These are phyloP conservation scores for Muntiacus muntjak DNA, from an alignment of 2,113 vertebrate species.

Conservation along the genomic window DNA sequence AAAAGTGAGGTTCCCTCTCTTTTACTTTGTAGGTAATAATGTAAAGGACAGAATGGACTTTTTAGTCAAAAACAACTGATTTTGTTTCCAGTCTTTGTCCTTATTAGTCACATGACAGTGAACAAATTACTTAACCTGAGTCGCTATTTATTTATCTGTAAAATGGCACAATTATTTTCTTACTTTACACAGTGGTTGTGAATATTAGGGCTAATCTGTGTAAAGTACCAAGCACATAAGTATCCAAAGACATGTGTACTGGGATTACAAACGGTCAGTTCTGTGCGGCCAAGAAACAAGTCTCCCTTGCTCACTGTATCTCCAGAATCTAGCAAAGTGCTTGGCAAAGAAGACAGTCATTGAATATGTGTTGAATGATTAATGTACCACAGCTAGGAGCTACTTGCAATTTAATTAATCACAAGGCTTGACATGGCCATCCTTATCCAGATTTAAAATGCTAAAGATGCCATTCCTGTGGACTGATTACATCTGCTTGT, in stretches of 20 bases:
- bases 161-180: not conserved
- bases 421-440: not conserved
- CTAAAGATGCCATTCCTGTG: not conserved
- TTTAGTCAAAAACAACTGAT: not conserved
- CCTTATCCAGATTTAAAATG: not conserved
- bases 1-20: not conserved
- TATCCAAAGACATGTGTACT: not conserved
- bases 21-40: not conserved
- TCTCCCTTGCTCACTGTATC: not conserved
- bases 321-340: not conserved
- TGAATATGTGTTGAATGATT: not conserved
- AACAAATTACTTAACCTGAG: not conserved
- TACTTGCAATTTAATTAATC: not conserved
- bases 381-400: not conserved
- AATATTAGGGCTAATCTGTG: not conserved
- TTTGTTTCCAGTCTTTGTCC: not conserved
- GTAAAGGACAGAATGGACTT: not conserved
- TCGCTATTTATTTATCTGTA: not conserved
- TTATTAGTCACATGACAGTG: not conserved
- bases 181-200: not conserved
- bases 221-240: not conserved
- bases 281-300: not conserved
- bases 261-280: not conserved
- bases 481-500: not conserved
- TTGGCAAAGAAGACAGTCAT: not conserved